Conservation (phyloP, 2,888 invertebrate species). For the Galeruca laticollis region DNA sequence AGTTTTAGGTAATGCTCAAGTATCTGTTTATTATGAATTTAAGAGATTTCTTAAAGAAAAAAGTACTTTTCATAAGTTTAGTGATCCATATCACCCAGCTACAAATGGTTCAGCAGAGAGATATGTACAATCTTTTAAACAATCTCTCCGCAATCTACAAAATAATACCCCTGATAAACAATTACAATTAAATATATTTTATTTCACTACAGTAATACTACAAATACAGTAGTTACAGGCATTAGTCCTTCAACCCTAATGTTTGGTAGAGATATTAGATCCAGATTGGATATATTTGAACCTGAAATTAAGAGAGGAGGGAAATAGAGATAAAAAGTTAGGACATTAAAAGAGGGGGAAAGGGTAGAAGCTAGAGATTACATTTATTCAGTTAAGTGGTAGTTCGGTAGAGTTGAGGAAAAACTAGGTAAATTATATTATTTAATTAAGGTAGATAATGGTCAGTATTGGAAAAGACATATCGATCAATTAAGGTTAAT, state of each 20-base stretch:
- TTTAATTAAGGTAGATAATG: too few species aligned
- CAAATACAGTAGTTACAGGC: too few species aligned
- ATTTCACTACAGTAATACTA: too few species aligned
- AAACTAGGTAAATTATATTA: too few species aligned
- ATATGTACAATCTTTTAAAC: too few species aligned
- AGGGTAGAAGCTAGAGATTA: slow-evolving; percentile 48
- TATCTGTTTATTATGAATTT: too few species aligned
- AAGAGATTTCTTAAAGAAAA: not conserved
- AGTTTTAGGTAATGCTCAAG: slow-evolving; percentile 45
- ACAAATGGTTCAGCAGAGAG: slow-evolving; percentile 53
- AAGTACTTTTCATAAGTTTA: slow-evolving; percentile 35
- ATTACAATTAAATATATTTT: slow-evolving; percentile 7
- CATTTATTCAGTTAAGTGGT: slow-evolving; percentile 48
- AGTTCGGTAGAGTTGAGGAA: too few species aligned
- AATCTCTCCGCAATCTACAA: slow-evolving; percentile 26
- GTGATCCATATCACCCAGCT: slow-evolving; percentile 42
- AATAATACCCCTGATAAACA: slow-evolving; percentile 1
- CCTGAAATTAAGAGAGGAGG: slow-evolving; percentile 13
- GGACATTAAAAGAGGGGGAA: slow-evolving; percentile 34
- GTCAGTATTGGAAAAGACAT: too few species aligned
- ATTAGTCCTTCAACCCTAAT: too few species aligned
- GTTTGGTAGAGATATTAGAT: too few species aligned
- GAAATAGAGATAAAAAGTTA: slow-evolving; percentile 34
- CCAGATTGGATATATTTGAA: slow-evolving; percentile 11
- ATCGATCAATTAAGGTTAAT: too few species aligned